phyloP scores from a whole-genome alignment of 2,888 invertebrate species.

The Xanthorhoe spadicearia region DNA sequence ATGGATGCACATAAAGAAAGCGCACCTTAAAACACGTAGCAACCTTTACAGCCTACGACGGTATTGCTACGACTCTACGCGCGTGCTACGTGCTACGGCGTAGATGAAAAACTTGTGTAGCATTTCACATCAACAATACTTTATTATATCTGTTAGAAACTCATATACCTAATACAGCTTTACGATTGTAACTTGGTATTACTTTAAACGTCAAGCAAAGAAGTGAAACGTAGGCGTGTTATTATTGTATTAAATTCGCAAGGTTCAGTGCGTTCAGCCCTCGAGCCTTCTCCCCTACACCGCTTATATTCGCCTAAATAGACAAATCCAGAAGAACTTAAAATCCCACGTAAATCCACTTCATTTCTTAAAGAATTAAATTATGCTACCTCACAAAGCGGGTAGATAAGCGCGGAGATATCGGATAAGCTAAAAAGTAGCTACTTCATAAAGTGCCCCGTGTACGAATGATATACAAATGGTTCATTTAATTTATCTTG shows the following conservation, averaged over 20 bases:
- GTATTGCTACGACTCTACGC: conserved; percentile 48
- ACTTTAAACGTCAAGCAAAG: conserved; percentile 29
- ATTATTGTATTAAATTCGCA: conserved; percentile 38
- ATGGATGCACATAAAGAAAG: conserved; percentile 37
- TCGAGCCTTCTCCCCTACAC: conserved; percentile 36
- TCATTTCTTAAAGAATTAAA: conserved; percentile 56
- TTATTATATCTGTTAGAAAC: neutral
- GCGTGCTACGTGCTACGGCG: conserved; percentile 50
- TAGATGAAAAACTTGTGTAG: conserved; percentile 19
- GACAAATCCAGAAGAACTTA: conserved; percentile 59
- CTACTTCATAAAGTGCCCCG: conserved; percentile 49
- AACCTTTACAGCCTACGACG: conserved; percentile 24
- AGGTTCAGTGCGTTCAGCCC: conserved; percentile 34
- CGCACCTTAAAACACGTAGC: conserved; percentile 34
- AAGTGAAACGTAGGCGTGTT: conserved; percentile 34
- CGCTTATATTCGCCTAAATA: conserved; percentile 60
- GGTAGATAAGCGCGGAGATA: conserved; percentile 52
- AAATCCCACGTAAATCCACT: conserved; percentile 59
- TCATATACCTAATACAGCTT: neutral
- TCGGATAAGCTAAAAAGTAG: conserved; percentile 54
- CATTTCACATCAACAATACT: neutral
- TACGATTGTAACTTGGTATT: conserved; percentile 21
- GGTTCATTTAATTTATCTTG: conserved; percentile 44
- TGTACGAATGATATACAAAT: conserved; percentile 45
- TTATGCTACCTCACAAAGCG: conserved; percentile 55